These are phyloP conservation scores for Tyto alba DNA, from an alignment of 2,113 vertebrate species.

Conservation along the genomic window DNA sequence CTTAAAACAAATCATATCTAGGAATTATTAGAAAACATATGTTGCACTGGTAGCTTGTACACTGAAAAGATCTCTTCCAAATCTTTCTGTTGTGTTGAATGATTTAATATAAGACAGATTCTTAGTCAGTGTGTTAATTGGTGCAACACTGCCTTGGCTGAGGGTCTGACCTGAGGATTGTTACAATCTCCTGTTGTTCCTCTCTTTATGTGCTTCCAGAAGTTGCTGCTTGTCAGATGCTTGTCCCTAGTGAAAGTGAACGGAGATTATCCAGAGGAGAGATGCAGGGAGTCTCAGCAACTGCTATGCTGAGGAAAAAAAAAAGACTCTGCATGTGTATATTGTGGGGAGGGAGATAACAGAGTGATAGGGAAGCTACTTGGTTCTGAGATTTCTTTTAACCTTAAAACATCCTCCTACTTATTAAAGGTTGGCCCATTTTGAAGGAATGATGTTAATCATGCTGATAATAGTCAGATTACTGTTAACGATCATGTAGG, in stretches of 20 bases:
- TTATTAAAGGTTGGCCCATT: not conserved
- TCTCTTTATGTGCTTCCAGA: not conserved
- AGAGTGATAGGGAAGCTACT: not conserved
- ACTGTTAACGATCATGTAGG: not conserved
- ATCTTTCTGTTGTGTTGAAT: not conserved
- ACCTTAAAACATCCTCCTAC: not conserved
- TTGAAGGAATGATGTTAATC: slow-evolving; percentile 32
- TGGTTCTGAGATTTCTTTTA: slow-evolving; percentile 20
- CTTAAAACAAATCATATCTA: not conserved
- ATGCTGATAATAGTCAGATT: not conserved
- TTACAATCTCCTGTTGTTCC: not conserved
- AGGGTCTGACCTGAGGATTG: not conserved
- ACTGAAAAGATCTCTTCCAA: not conserved
- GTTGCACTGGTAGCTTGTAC: not conserved
- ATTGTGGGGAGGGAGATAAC: not conserved
- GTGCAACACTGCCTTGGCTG: not conserved
- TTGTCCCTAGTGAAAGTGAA: not conserved
- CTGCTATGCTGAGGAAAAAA: not conserved
- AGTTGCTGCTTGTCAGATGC: not conserved
- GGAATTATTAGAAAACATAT: not conserved
- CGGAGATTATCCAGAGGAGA: not conserved
- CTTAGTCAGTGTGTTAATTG: not conserved
- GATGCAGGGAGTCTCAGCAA: not conserved
- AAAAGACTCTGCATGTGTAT: not conserved
- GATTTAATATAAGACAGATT: not conserved